Conservation (phyloP, 2,113 vertebrate species). For the Ivindomyrus marchei region DNA sequence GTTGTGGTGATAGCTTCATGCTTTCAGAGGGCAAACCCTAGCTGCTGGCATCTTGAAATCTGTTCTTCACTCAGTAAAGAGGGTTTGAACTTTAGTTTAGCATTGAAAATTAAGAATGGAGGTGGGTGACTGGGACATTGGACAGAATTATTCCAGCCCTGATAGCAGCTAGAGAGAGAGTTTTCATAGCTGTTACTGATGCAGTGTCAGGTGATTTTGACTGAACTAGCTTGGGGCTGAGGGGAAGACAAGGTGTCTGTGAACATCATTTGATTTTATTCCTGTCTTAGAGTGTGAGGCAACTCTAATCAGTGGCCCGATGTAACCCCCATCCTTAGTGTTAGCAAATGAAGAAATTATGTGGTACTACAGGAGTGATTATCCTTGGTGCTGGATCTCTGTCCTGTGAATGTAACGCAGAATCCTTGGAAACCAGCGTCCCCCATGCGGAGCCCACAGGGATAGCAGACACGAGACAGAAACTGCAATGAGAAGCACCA, state of each 20-base stretch:
- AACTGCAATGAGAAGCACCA: background rate
- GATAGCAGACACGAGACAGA: background rate
- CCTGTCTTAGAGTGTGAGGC: too few relatives aligned
- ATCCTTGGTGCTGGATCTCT: background rate
- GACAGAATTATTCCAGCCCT: background rate
- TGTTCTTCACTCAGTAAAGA: conserved; percentile 39
- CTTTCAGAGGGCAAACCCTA: background rate
- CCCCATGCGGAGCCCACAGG: background rate
- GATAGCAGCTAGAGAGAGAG: background rate
- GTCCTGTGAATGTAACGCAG: background rate
- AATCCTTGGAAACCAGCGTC: background rate
- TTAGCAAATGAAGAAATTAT: too few relatives aligned
- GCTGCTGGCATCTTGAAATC: conserved; percentile 28
- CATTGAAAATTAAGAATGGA: conserved; percentile 45
- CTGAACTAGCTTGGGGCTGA: background rate
- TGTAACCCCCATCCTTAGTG: too few relatives aligned
- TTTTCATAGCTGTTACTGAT: background rate
- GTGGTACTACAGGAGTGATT: too few relatives aligned
- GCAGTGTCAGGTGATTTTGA: background rate
- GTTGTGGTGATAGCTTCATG: background rate
- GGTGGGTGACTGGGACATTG: background rate
- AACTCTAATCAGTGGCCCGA: too few relatives aligned
- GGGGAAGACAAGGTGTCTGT: background rate
- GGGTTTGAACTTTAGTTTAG: conserved; percentile 60
- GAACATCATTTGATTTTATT: too few relatives aligned